Percentiles rank a stretch among this genome's conserved stretches.
Evolutionary conservation across 2,797 vertebrate genomes (phyloP).

Genomic region (Chiroxiphia lanceolata): DNA sequence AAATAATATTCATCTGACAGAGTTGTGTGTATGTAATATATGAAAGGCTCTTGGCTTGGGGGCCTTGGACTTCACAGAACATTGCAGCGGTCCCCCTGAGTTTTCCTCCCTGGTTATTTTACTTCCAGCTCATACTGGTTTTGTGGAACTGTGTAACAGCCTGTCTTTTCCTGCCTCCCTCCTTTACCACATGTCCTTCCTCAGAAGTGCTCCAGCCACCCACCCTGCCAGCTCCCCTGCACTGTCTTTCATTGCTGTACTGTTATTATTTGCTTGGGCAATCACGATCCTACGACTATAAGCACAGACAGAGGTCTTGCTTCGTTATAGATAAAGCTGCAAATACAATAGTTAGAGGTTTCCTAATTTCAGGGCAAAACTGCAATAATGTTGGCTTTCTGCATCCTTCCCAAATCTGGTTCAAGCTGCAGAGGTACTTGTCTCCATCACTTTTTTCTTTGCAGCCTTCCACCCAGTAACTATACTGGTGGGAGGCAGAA

Average conservation of each 20-base stretch:
- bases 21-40: neutral
- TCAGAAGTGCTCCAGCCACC: neutral
- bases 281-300: neutral
- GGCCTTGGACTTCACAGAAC: constrained; percentile 53
- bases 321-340: neutral
- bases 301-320: neutral
- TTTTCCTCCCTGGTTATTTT: neutral
- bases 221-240: neutral
- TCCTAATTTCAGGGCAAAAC: neutral
- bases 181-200: neutral
- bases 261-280: constrained; percentile 47
- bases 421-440: neutral
- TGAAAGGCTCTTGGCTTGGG: constrained; percentile 3
- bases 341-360: neutral
- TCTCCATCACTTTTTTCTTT: neutral
- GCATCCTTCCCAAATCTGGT: neutral
- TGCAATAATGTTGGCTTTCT: neutral
- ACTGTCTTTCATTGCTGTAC: neutral
- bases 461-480: neutral
- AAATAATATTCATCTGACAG: constrained; percentile 37
- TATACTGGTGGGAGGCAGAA: neutral
- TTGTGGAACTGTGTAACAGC: neutral
- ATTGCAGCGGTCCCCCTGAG: constrained; percentile 18
- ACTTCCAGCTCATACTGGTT: neutral
- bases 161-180: neutral